Base-by-base conservation (phyloP, 1,140 invertebrate genomes). In the Scaptomyza pallida region DNA sequence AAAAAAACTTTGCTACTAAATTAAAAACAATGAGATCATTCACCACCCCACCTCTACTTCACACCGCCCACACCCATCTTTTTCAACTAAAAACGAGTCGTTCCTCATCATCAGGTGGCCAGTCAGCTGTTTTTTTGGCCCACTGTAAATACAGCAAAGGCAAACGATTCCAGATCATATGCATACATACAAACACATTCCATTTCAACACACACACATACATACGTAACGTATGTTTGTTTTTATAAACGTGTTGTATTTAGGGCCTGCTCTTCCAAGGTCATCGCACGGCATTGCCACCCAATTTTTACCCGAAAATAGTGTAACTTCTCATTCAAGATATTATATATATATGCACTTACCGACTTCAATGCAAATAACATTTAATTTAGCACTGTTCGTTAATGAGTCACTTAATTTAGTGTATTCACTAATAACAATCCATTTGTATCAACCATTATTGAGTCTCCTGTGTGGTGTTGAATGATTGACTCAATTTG, bases 251-350 rank as follows among this genome's bases (percentile, higher is more conserved):
- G 37, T 55, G 33, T 45, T 61, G 63, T 23, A 55, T 72, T 68
- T 72, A 68, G 70, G 70, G 63, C 72, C 59, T 59, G 26, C 35
- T 70, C 67, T 63, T 57, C 72, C 72, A 74, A 74, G 72, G 72
- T 74, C 72, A 62, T 70, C 59, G 72, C 30, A 74, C 72, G 72
- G 67, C 72, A 74, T 74, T 74, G 72, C 59, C 51, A 54, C 54
- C 52, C 63, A 68, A 52, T 61, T 61, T 40, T 33, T 15, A 35
- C 47, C 54, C 54, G 30, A 67, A 59, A 72, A 72, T 51, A 71
- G 61, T 64, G 56, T 26, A 44, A 51, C 19, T 57, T 65, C 21
- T 65, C 16, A 57, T 57, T 57, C 33, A 21, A 30, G 6, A 52
- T 21, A n/a, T n/a, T n/a, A n/a, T 26, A 4, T 41, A 3, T 37